Percentiles rank a stretch among this genome's conserved stretches.
These are phyloP conservation scores for Chondrilla cf. caribensis DNA, from an alignment of 37 sponge, comb jelly and placozoan species.

Conservation along the genomic window DNA sequence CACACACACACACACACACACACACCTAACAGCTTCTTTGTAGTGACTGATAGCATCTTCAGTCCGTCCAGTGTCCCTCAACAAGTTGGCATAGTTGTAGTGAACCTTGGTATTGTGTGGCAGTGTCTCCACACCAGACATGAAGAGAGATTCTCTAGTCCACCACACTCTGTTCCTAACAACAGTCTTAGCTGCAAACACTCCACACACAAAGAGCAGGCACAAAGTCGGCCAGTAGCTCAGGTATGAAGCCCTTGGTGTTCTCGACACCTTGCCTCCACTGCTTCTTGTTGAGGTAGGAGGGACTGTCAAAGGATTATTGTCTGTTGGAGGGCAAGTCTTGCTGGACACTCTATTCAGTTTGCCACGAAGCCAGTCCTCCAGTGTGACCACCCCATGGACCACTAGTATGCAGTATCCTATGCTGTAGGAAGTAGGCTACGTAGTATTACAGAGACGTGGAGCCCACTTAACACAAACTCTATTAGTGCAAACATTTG, in stretches of 20 bases:
- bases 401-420: constrained; percentile 74
- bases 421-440: constrained; percentile 31
- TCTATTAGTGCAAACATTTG: no score
- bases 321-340: no score
- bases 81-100: constrained; percentile 92
- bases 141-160: constrained; percentile 72
- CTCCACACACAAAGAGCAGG: constrained; percentile 24
- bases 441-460: no score
- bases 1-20: background rate
- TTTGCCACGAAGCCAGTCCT: background rate
- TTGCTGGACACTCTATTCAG: background rate
- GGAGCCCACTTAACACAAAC: no score
- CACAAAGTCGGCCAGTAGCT: background rate
- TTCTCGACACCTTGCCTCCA: background rate
- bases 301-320: background rate
- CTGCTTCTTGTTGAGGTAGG: background rate
- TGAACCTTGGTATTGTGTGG: constrained; percentile 88
- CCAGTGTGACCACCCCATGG: constrained; percentile 26
- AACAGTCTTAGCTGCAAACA: constrained; percentile 54
- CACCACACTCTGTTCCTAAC: constrained; percentile 74
- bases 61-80: constrained; percentile 56
- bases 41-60: constrained; percentile 70
- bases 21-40: constrained; percentile 56
- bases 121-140: constrained; percentile 65
- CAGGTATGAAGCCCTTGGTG: background rate